These are phyloP conservation scores for Ditylenchus weischeri DNA, from an alignment of 2,888 invertebrate genomes.

Conservation along the genomic window DNA sequence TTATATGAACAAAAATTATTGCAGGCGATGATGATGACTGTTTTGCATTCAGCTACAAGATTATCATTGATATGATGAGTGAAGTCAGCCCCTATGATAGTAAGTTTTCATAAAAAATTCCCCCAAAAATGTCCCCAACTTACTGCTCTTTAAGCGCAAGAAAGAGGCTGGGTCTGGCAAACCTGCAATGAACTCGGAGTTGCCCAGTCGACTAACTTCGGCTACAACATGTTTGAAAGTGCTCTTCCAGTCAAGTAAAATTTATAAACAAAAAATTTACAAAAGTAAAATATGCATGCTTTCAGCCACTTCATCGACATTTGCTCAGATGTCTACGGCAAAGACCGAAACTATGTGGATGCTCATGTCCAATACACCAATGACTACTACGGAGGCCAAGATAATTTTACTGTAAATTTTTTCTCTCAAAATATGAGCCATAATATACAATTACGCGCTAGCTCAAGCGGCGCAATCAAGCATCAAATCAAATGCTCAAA, in stretches of 20 bases:
- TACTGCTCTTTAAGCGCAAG: not conserved
- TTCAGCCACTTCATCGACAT: conserved; percentile 38
- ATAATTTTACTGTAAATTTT: conserved; percentile 32
- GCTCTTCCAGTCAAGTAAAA: conserved; percentile 43
- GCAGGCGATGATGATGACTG: too few species aligned
- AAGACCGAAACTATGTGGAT: conserved; percentile 21
- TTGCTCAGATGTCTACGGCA: conserved; percentile 45
- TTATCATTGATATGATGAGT: not conserved
- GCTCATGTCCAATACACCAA: conserved; percentile 21
- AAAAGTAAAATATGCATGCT: not conserved
- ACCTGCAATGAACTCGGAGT: conserved; percentile 94
- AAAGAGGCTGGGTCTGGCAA: conserved; percentile 84
- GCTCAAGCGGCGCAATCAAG: too few species aligned
- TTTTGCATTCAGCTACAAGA: not conserved
- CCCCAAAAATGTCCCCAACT: too few species aligned
- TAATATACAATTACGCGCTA: too few species aligned
- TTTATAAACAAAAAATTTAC: not conserved
- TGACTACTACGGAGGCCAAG: conserved; percentile 25
- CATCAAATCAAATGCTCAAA: too few species aligned
- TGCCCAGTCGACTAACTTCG: conserved; percentile 77
- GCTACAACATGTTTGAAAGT: conserved; percentile 48
- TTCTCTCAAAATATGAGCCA: too few species aligned
- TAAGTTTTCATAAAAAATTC: not conserved
- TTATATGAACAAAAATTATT: too few species aligned
- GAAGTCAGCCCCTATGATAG: conserved; percentile 7